phyloP scores from a whole-genome alignment of 2,797 vertebrate genomes.

The Gambelia wislizenii region DNA sequence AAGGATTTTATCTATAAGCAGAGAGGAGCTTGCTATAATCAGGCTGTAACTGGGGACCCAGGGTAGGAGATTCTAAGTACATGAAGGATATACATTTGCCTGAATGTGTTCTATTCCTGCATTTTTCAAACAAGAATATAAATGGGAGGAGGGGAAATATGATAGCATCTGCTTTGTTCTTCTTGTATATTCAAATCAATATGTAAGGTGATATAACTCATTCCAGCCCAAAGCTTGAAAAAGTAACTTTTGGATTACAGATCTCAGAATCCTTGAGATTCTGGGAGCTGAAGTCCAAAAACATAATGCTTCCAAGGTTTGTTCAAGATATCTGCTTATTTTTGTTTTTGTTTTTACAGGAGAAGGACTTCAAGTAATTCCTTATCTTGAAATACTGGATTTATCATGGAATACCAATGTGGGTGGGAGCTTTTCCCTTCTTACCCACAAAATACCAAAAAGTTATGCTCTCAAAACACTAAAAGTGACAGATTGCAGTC shows the following conservation, averaged over 20 bases:
- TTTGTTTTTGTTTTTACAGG: conserved; percentile 70
- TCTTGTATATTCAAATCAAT: conserved; percentile 31
- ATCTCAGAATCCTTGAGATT: too few relatives aligned
- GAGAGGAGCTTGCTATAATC: background rate
- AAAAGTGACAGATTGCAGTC: conserved; percentile 86
- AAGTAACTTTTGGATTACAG: too few relatives aligned
- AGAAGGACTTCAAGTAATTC: conserved; percentile 78
- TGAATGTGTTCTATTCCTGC: background rate
- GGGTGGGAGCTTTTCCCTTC: conserved; percentile 81
- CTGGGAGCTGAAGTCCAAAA: too few relatives aligned
- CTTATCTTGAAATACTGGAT: conserved; percentile 86
- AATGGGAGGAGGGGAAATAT: conserved; percentile 27
- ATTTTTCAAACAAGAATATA: background rate
- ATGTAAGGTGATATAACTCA: background rate
- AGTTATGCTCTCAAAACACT: conserved; percentile 80
- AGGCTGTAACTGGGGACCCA: background rate
- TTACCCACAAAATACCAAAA: conserved; percentile 78
- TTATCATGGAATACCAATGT: conserved; percentile 89
- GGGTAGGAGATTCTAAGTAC: background rate
- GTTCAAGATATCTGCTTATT: background rate
- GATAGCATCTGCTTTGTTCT: conserved; percentile 23
- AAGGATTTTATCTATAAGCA: background rate
- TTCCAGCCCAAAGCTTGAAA: background rate
- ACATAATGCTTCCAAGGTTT: too few relatives aligned
- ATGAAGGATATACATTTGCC: background rate